phyloP scores from a whole-genome alignment of 1,140 invertebrate species.

The Trialeurodes vaporariorum region DNA sequence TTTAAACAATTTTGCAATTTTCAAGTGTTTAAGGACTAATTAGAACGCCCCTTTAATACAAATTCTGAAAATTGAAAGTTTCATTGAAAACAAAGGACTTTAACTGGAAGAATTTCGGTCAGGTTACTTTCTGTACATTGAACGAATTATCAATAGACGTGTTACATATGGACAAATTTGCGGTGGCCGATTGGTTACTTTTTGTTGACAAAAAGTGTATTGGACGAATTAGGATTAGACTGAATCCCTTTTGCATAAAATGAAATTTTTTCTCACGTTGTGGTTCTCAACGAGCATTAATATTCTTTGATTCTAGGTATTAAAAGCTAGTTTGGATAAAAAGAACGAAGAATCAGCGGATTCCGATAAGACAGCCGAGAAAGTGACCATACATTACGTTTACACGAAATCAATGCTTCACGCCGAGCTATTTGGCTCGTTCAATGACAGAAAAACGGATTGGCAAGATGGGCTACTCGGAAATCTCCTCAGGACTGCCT shows the following conservation, averaged over 20 bases:
- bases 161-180: too few species aligned
- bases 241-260: too few species aligned
- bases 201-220: too few species aligned
- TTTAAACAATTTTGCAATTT: too few species aligned
- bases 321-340: constrained; percentile 50
- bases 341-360: constrained; percentile 42
- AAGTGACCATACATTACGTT: constrained; percentile 54
- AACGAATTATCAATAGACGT: constrained; percentile 85
- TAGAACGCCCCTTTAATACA: too few species aligned
- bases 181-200: too few species aligned
- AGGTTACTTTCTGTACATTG: constrained; percentile 58
- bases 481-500: constrained; percentile 53
- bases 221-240: too few species aligned
- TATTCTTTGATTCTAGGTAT: constrained; percentile 44
- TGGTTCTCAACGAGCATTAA: constrained; percentile 79
- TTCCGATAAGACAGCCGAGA: constrained; percentile 44
- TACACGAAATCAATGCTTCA: constrained; percentile 84
- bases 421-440: constrained; percentile 78
- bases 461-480: constrained; percentile 81
- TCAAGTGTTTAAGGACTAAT: too few species aligned
- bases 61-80: too few species aligned
- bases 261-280: constrained; percentile 89
- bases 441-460: constrained; percentile 71
- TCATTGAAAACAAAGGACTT: constrained; percentile 41
- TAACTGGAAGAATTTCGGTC: constrained; percentile 44